A percentile compares a stretch with the other conserved stretches of the same genome.
These are phyloP conservation scores for Phortica variegata DNA, from an alignment of 1,140 invertebrate species.

Conservation along the genomic window DNA sequence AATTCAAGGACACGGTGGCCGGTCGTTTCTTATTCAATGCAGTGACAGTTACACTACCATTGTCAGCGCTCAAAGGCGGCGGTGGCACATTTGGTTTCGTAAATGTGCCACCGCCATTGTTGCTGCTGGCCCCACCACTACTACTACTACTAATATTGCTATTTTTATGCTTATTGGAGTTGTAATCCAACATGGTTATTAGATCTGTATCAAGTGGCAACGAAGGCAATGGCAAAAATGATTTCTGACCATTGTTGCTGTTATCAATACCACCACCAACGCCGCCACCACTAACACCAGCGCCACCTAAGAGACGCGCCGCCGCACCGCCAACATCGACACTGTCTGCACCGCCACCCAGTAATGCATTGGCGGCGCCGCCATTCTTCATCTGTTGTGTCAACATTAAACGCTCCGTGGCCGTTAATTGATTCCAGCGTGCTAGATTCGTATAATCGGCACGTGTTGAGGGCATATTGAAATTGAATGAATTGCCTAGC, in stretches of 20 bases:
- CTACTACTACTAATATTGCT: conserved; percentile 4
- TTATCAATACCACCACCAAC: not conserved
- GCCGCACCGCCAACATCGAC: no score
- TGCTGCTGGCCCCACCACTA: not conserved
- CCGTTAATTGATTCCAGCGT: conserved; percentile 48
- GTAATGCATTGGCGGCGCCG: not conserved
- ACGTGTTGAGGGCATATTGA: conserved; percentile 38
- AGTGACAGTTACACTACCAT: conserved; percentile 11
- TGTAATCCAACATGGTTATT: conserved; percentile 53
- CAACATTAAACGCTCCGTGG: conserved; percentile 37
- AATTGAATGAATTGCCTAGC: conserved; percentile 39
- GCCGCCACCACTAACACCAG: not conserved
- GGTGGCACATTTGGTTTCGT: conserved; percentile 49
- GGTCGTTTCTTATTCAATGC: not conserved
- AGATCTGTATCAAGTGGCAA: conserved; percentile 46
- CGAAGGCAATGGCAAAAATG: conserved; percentile 42
- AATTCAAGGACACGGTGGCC: conserved; percentile 43
- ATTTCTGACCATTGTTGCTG: not conserved
- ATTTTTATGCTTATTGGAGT: conserved; percentile 30
- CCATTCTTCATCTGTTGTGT: conserved; percentile 45
- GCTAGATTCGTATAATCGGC: conserved; percentile 47
- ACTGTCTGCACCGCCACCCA: no score
- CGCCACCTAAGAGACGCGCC: no score
- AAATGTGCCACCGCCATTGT: conserved; percentile 25
- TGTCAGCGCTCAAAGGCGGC: not conserved